These are phyloP conservation scores for Chloroclysta siterata DNA, from an alignment of 2,888 invertebrate species.

Conservation along the genomic window DNA sequence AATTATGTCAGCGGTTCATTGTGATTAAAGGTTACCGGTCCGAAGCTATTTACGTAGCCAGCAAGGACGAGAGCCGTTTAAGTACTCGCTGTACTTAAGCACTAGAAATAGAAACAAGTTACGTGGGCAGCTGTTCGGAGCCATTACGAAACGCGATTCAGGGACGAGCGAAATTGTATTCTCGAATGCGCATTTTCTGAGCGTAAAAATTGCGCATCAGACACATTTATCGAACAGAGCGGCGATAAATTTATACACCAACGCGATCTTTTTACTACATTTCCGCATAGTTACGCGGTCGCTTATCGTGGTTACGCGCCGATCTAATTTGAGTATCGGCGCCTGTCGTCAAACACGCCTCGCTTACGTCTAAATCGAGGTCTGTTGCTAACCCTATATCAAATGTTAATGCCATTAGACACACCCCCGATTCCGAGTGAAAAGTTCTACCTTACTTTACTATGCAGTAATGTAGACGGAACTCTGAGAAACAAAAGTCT, in stretches of 20 bases:
- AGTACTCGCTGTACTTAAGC: constrained; percentile 55
- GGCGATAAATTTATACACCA: constrained; percentile 78
- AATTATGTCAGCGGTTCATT: constrained; percentile 78
- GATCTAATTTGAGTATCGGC: constrained; percentile 77
- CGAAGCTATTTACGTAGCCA: constrained; percentile 52
- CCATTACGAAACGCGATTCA: constrained; percentile 67
- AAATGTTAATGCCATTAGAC: constrained; percentile 47
- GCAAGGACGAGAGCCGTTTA: constrained; percentile 65
- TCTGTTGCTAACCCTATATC: constrained; percentile 56
- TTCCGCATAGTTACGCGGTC: constrained; percentile 78
- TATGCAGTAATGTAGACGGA: constrained; percentile 12
- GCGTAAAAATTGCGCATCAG: constrained; percentile 61
- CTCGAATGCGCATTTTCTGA: constrained; percentile 62
- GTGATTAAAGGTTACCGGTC: constrained; percentile 67
- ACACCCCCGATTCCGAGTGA: constrained; percentile 45
- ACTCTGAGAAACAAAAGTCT: constrained; percentile 17
- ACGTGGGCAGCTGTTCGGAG: constrained; percentile 72
- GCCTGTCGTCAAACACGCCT: constrained; percentile 70
- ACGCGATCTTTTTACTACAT: constrained; percentile 75
- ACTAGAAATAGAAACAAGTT: constrained; percentile 76
- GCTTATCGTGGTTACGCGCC: constrained; percentile 69
- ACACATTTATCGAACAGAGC: constrained; percentile 69
- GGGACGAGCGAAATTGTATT: constrained; percentile 68
- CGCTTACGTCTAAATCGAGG: constrained; percentile 67
- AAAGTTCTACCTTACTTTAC: constrained; percentile 8